phyloP scores from a whole-genome alignment of 1,140 invertebrate genomes.

The Lepidotrigona ventralis region DNA sequence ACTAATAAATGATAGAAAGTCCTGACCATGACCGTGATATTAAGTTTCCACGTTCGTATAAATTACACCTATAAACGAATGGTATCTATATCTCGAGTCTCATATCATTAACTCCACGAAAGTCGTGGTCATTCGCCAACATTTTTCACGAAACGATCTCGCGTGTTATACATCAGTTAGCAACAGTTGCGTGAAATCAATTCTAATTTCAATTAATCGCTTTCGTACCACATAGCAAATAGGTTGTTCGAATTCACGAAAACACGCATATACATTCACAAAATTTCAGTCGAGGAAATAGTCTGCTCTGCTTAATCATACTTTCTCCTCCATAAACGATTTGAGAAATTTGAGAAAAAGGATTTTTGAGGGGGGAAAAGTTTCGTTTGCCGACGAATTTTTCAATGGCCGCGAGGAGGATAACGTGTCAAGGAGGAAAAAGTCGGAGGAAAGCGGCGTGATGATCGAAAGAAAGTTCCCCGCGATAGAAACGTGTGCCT shows the following conservation, averaged over 20 bases:
- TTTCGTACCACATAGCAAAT: slow-evolving; percentile 64
- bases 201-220: slow-evolving; percentile 40
- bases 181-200: slow-evolving; percentile 6
- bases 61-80: neutral
- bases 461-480: slow-evolving; percentile 41
- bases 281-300: slow-evolving; percentile 30
- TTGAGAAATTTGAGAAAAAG: neutral
- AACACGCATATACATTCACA: slow-evolving; percentile 33
- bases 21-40: slow-evolving; percentile 14
- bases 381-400: neutral
- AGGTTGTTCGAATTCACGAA: slow-evolving; percentile 54
- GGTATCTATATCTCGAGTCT: neutral
- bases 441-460: slow-evolving; percentile 19
- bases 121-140: neutral
- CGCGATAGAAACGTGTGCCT: slow-evolving; percentile 28
- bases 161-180: neutral
- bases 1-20: neutral
- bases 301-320: neutral
- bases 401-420: neutral
- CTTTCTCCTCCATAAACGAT: neutral
- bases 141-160: neutral
- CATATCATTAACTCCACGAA: slow-evolving; percentile 39
- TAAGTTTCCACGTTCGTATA: slow-evolving; percentile 14
- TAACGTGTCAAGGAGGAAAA: neutral
- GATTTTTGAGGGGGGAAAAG: neutral